phyloP scores from a whole-genome alignment of 2,888 invertebrate species.

The Halocaridina rubra region DNA sequence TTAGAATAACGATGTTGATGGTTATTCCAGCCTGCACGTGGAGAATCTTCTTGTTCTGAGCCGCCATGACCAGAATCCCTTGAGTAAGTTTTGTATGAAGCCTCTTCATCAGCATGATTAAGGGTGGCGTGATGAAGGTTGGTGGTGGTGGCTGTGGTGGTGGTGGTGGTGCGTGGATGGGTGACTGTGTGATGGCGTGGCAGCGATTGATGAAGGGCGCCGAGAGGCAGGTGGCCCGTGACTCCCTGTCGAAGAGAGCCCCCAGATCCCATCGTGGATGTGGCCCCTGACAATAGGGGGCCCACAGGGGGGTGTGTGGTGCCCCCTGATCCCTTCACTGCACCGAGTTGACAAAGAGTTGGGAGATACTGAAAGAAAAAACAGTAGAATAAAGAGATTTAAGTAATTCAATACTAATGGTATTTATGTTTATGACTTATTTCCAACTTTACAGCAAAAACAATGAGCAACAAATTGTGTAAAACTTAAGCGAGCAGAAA shows the following conservation, averaged over 20 bases:
- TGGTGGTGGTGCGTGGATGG: conserved; percentile 56
- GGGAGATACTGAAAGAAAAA: conserved; percentile 61
- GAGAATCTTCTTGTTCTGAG: conserved; percentile 63
- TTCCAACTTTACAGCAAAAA: not conserved
- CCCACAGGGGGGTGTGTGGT: conserved; percentile 58
- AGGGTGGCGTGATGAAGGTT: conserved; percentile 60
- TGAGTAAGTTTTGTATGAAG: conserved; percentile 60
- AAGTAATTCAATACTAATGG: too few species aligned
- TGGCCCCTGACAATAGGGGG: conserved; percentile 61
- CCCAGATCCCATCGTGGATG: conserved; percentile 63
- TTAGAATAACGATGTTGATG: conserved; percentile 55
- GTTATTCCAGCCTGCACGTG: conserved; percentile 60
- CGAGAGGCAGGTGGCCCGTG: conserved; percentile 58
- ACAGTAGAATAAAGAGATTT: too few species aligned
- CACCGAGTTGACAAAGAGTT: conserved; percentile 60
- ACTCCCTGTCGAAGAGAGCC: conserved; percentile 57
- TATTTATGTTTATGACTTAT: not conserved
- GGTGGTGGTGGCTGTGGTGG: conserved; percentile 64
- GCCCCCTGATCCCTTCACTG: conserved; percentile 60
- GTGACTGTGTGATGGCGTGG: conserved; percentile 61
- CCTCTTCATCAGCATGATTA: conserved; percentile 54
- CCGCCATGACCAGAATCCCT: conserved; percentile 64
- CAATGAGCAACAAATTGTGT: not conserved
- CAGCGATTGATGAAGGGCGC: conserved; percentile 63
- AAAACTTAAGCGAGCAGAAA: conserved; percentile 16